Percentiles rank a stretch among this genome's conserved stretches.
Conservation (phyloP, 1,140 invertebrate genomes). For the Choristoneura fumiferana region DNA sequence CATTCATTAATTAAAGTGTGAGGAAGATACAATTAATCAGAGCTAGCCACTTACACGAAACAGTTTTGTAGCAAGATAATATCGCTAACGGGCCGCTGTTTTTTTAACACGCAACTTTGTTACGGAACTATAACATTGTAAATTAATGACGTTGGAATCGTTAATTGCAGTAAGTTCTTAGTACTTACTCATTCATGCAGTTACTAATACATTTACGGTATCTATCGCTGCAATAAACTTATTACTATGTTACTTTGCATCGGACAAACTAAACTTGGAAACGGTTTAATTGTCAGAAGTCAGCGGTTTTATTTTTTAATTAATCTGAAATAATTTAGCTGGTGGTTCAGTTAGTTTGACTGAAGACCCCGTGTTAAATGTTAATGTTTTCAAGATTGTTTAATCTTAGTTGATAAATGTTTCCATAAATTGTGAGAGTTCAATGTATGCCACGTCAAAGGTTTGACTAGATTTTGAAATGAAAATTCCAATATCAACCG, state of each 20-base stretch:
- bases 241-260: conserved; percentile 8
- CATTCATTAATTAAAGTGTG: no score
- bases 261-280: neutral
- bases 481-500: no score
- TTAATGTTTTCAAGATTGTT: neutral
- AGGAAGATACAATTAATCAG: no score
- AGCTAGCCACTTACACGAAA: neutral
- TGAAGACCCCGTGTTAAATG: neutral
- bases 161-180: conserved; percentile 2
- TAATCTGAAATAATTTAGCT: neutral
- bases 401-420: neutral
- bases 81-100: neutral
- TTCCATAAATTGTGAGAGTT: neutral
- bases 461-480: no score
- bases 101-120: neutral
- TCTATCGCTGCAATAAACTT: conserved; percentile 7
- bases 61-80: neutral
- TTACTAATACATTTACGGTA: conserved; percentile 12
- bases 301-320: neutral
- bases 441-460: neutral
- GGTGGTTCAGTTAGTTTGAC: neutral
- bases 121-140: neutral
- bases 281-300: neutral
- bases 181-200: conserved; percentile 7
- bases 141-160: neutral